Evolutionary conservation across 2,113 vertebrate species (phyloP).

Genomic region (Carassius carassius): DNA sequence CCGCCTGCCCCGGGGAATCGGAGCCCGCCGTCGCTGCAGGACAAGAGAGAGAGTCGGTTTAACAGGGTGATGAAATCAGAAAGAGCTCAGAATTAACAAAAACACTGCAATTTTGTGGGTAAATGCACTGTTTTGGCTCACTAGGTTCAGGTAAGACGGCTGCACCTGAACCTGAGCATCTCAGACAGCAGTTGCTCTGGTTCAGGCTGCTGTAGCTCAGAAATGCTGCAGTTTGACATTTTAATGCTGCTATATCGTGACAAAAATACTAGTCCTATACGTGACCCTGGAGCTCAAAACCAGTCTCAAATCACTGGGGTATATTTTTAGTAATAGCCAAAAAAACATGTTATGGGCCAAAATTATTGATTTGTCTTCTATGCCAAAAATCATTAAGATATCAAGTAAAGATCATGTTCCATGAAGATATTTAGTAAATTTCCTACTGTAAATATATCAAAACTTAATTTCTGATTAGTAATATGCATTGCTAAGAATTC

Average conservation of each 20-base stretch:
- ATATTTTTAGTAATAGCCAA: too few relatives aligned
- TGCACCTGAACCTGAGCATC: not conserved
- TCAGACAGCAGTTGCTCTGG: not conserved
- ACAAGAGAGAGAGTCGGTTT: not conserved
- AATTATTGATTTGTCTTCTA: too few relatives aligned
- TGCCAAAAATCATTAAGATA: too few relatives aligned
- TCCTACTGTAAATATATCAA: too few relatives aligned
- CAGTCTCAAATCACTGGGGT: too few relatives aligned
- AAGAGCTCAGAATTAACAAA: not conserved
- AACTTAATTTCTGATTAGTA: too few relatives aligned
- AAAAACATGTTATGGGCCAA: too few relatives aligned
- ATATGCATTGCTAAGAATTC: too few relatives aligned
- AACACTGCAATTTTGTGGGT: not conserved
- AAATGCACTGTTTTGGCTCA: not conserved
- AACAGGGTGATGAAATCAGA: not conserved
- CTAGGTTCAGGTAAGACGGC: not conserved
- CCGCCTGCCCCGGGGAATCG: conserved; percentile 85
- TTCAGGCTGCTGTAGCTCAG: not conserved
- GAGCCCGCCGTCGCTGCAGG: conserved; percentile 82
- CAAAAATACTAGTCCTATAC: not conserved
- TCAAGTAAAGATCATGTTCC: too few relatives aligned
- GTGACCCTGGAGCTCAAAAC: too few relatives aligned
- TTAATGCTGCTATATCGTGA: not conserved
- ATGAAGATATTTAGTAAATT: too few relatives aligned
- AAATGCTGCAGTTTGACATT: not conserved